These are phyloP conservation scores for Leptinotarsa defecta DNA, from an alignment of 1,140 invertebrate species.

Conservation along the genomic window DNA sequence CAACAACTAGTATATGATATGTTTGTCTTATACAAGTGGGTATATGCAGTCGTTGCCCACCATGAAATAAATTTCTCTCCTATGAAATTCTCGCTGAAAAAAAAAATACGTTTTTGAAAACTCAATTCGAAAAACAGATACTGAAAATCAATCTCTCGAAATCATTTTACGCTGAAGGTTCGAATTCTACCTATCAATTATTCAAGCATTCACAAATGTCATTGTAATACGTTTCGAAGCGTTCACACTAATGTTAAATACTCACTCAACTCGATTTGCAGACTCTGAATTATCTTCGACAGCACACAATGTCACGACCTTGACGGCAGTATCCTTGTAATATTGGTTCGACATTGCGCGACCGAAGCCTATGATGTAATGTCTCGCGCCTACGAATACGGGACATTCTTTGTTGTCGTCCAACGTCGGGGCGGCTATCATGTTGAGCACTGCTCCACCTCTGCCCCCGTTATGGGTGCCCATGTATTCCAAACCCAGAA, in stretches of 20 bases:
- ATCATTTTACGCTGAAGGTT: too few species aligned
- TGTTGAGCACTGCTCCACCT: slow-evolving; percentile 10
- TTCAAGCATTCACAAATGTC: too few species aligned
- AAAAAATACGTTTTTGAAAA: too few species aligned
- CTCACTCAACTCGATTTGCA: not conserved
- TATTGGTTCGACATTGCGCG: slow-evolving; percentile 54
- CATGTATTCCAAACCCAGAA: slow-evolving; percentile 57
- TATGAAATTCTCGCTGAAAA: too few species aligned
- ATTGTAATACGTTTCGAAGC: too few species aligned
- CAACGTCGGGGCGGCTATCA: not conserved
- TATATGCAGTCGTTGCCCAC: too few species aligned
- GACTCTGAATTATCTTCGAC: slow-evolving; percentile 12
- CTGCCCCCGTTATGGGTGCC: slow-evolving; percentile 53
- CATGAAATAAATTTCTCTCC: too few species aligned
- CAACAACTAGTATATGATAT: too few species aligned
- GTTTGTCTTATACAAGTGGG: too few species aligned
- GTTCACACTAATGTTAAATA: not conserved
- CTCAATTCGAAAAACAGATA: too few species aligned
- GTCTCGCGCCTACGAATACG: slow-evolving; percentile 58
- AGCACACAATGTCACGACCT: slow-evolving; percentile 53
- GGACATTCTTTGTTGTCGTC: slow-evolving; percentile 48
- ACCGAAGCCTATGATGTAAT: slow-evolving; percentile 59
- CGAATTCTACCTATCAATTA: too few species aligned
- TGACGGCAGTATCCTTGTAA: slow-evolving; percentile 54
- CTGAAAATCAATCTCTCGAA: too few species aligned